phyloP scores from a whole-genome alignment of 2,888 invertebrate genomes.

The Drosophila mayaguana region DNA sequence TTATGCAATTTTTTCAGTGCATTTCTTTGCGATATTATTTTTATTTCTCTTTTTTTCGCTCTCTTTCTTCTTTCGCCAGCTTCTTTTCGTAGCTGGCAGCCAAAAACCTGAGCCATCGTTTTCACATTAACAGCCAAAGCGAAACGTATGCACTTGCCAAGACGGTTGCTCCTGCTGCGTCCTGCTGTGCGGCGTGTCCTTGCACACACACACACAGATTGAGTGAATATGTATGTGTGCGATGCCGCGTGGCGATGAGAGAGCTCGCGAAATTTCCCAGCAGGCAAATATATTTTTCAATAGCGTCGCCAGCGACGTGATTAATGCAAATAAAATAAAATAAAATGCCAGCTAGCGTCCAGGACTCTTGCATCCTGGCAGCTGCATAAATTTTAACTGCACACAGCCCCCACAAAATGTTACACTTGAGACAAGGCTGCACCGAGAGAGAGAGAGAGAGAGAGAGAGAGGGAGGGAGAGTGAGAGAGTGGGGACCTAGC shows the following conservation, averaged over 20 bases:
- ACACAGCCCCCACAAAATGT: constrained; percentile 62
- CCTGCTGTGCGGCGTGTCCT: constrained; percentile 61
- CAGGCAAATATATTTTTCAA: constrained; percentile 81
- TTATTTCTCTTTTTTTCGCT: constrained; percentile 28
- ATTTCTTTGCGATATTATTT: constrained; percentile 47
- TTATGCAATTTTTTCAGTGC: constrained; percentile 54
- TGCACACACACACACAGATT: constrained; percentile 32
- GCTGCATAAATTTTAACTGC: constrained; percentile 75
- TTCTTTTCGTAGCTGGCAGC: constrained; percentile 55
- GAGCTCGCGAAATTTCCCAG: constrained; percentile 75
- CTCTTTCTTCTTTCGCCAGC: constrained; percentile 24
- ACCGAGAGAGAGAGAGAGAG: background rate
- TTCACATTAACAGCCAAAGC: constrained; percentile 80
- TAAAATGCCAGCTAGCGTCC: constrained; percentile 66
- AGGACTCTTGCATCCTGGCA: constrained; percentile 52
- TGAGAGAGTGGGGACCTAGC: background rate
- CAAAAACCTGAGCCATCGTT: constrained; percentile 80
- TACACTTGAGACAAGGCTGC: constrained; percentile 71
- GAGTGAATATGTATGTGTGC: background rate
- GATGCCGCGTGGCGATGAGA: constrained; percentile 31
- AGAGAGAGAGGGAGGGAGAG: background rate
- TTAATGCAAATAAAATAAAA: constrained; percentile 81
- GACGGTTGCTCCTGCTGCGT: constrained; percentile 40
- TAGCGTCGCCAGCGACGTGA: constrained; percentile 79
- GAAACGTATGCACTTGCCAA: constrained; percentile 80